Base-by-base conservation (phyloP, 2,888 invertebrate genomes). In the Cyaniris semiargus region DNA sequence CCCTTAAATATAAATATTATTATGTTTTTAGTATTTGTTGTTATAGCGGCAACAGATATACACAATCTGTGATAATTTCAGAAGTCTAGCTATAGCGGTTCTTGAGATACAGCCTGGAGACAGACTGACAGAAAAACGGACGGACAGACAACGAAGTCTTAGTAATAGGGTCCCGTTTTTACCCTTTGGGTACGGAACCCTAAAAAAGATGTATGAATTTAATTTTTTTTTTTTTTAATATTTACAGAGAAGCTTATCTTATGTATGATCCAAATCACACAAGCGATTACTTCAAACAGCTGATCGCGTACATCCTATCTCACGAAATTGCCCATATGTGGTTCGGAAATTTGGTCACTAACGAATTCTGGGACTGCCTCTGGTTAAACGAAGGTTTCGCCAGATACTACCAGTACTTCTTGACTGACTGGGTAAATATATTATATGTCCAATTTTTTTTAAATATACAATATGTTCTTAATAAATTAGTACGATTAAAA, bases 291-390 rank as follows among this genome's bases (percentile, higher is more conserved):
- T 95, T 95, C 80, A 95, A 95, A 81, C 96, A 97, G 82, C 92
- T 94, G 75, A 94, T 97, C 3, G 95, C 96, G 1, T 94, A 95
- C 27, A 95, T 96, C 1, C 93, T 97, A 5, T 95, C 96, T 0
- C 98, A 98, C 84, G 98, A 98, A 87, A 88, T 97, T 76, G 95
- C 96, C 0, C 98, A 98, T 86, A 96, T 96, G 94, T 97, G 97
- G 97, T 97, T 97, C 82, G 97, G 97, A 6, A 96, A 97, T 85
- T 90, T 96, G 23, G 96, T 97, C 23, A 96, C 97, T 0, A 95
- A 96, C 78, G 95, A 95, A 53, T 96, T 96, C 96, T 97, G 97
- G 97, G 94, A 95, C 78, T 95, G 95, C 82, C 91, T 96, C 1
- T 97, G 96, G 96, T 89, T 97, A 0, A 96, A 95, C 83, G 96